Evolutionary conservation across 2,797 vertebrate genomes (phyloP), one percentile per base, ranked within the genome.

Genomic region (Manis javanica): DNA sequence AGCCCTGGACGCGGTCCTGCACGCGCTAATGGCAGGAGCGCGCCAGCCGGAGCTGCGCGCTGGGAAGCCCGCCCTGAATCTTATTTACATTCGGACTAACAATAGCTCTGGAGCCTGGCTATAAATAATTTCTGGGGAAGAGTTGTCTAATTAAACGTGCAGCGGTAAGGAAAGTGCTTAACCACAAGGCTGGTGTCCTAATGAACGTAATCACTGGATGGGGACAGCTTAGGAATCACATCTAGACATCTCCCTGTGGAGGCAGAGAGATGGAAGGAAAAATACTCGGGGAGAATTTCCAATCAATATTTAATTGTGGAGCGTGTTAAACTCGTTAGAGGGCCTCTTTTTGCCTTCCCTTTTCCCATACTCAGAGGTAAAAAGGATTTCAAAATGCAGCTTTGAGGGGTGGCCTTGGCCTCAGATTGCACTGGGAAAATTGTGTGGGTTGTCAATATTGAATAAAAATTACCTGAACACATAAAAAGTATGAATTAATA

Each of bases 81-180:
- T 99, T 99, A 98, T 98, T 99, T 99, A 99, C 98, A 98, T 98
- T 98, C 96, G 97, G 98, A 96, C 98, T 98, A 98, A 98, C 98
- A 98, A 98, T 98, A 98, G 98, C 98, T 98, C 98, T 93, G 97
- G 92, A 98, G 98, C 97, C 94, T 1, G 81, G 97, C 98, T 98
- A 98, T 99, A 99, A 98, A 99, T 99, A 98, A 99, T 98, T 98
- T 98, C 98, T 98, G 84, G 98, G 98, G 97, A 98, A 98, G 98
- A 98, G 98, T 98, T 98, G 98, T 98, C 98, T 99, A 98, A 99
- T 99, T 99, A 99, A 99, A 98, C n/a, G 94, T 98, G 98, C 96
- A 96, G 98, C 98, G 95, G 98, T 98, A 97, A 98, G 98, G 97
- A 98, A 98, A 98, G 98, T 98, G 98, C 98, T 98, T 98, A 97